phyloP scores from a whole-genome alignment of 2,113 vertebrate species.

The Phylloscopus trochiloides region DNA sequence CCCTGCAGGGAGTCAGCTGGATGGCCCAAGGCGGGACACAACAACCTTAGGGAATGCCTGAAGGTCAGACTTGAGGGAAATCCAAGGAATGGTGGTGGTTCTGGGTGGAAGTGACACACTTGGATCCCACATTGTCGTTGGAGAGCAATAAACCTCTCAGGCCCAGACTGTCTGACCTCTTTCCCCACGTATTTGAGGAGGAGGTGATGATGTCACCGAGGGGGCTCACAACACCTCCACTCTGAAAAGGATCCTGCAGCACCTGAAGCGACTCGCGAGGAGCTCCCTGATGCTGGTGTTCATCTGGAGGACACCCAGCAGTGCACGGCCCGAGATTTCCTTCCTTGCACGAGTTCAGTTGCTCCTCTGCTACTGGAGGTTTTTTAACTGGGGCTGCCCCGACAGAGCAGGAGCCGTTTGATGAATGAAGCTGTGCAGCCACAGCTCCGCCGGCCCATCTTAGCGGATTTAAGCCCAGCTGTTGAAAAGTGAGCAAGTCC shows the following conservation, averaged over 20 bases:
- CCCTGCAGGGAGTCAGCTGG: neutral
- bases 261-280: neutral
- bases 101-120: neutral
- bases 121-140: neutral
- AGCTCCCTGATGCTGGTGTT: neutral
- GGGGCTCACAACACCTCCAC: neutral
- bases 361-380: slow-evolving; percentile 2
- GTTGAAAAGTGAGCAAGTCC: slow-evolving; percentile 48
- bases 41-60: neutral
- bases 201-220: neutral
- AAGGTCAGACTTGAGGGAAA: neutral
- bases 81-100: neutral
- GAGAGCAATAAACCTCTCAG: neutral
- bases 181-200: neutral
- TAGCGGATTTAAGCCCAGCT: neutral
- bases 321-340: neutral
- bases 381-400: neutral
- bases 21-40: neutral
- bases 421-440: slow-evolving; percentile 43
- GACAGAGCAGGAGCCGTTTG: neutral
- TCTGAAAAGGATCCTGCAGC: neutral
- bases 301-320: neutral
- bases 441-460: neutral
- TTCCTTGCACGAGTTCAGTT: neutral
- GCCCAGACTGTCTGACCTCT: neutral